These are phyloP conservation scores for Cataglyphis livida DNA, from an alignment of 2,888 invertebrate genomes.

Conservation along the genomic window DNA sequence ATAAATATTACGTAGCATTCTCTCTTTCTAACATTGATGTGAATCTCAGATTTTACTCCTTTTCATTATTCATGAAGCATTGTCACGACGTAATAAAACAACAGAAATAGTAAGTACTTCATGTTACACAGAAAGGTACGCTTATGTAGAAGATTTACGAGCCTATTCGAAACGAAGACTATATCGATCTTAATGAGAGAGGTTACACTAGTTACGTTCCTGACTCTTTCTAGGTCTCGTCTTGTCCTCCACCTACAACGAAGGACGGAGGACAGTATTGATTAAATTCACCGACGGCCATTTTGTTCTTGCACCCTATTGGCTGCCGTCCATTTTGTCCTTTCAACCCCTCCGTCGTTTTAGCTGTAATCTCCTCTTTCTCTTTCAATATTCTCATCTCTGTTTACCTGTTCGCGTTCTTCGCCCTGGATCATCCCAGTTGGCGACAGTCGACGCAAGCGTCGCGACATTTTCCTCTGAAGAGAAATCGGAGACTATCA, in stretches of 20 bases:
- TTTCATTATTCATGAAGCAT: background rate
- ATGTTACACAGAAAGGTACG: background rate
- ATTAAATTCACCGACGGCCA: slow-evolving; percentile 85
- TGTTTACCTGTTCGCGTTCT: slow-evolving; percentile 57
- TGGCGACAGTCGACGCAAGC: slow-evolving; percentile 73
- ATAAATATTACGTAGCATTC: background rate
- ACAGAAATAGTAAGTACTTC: slow-evolving; percentile 10
- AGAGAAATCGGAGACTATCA: slow-evolving; percentile 65
- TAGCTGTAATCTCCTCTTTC: slow-evolving; percentile 58
- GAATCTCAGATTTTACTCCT: background rate
- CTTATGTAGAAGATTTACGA: slow-evolving; percentile 21
- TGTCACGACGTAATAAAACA: background rate
- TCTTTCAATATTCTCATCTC: slow-evolving; percentile 57
- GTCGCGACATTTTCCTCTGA: slow-evolving; percentile 78
- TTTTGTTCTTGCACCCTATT: slow-evolving; percentile 82
- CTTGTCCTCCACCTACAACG: slow-evolving; percentile 75
- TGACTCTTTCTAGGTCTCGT: slow-evolving; percentile 80
- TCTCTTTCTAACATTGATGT: background rate
- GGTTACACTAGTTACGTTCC: slow-evolving; percentile 84
- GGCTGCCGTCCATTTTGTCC: slow-evolving; percentile 85
- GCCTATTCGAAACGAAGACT: slow-evolving; percentile 50
- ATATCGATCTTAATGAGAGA: slow-evolving; percentile 78
- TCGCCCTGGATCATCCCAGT: slow-evolving; percentile 69
- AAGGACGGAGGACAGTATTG: slow-evolving; percentile 83
- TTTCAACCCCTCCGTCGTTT: slow-evolving; percentile 67